Base-by-base conservation (phyloP, 2,888 invertebrate species). In the Latheticus oryzae region DNA sequence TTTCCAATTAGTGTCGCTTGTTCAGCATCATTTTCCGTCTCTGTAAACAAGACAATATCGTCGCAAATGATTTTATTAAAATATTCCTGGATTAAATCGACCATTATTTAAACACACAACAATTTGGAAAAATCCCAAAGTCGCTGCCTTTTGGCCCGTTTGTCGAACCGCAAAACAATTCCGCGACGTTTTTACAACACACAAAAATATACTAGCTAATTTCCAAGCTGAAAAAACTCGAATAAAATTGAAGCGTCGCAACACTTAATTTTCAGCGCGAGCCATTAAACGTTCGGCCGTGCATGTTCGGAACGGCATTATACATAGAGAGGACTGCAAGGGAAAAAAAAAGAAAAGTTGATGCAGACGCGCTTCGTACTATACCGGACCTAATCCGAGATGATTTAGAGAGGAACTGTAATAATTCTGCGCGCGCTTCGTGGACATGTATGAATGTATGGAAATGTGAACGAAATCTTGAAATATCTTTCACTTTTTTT, bases 371-470 rank as follows among this genome's bases (percentile, higher is more conserved):
- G n/a, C n/a, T n/a, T n/a, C 50, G 43, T 58, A 47, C 24, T 42
- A 15, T 45, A 38, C 47, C 26, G 57, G 47, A 61, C 60, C 63
- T 70, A 68, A 71, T 71, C 69, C 68, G 56, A 51, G 50, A 68
- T 69, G 69, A 71, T 71, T 71, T 71, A 71, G 63, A 61, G 62
- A 33, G 53, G 63, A 64, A 63, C 63, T 23, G 55, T 38, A 50
- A 45, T 50, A 65, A 66, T 68, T 65, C 60, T 59, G 64, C 63
- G 61, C 59, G 64, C 62, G 57, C 63, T 60, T 56, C 61, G 63
- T 58, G 64, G 69, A 67, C 72, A 67, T 64, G 67, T 68, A 72
- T 70, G 70, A 71, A 72, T 72, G 69, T 67, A 71, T 68, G 68
- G 64, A 70, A 72, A 68, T 70, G 63, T 58, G 62, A 62, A 59